Conservation (phyloP, 2,888 invertebrate genomes). For the Andrena haemorrhoa region DNA sequence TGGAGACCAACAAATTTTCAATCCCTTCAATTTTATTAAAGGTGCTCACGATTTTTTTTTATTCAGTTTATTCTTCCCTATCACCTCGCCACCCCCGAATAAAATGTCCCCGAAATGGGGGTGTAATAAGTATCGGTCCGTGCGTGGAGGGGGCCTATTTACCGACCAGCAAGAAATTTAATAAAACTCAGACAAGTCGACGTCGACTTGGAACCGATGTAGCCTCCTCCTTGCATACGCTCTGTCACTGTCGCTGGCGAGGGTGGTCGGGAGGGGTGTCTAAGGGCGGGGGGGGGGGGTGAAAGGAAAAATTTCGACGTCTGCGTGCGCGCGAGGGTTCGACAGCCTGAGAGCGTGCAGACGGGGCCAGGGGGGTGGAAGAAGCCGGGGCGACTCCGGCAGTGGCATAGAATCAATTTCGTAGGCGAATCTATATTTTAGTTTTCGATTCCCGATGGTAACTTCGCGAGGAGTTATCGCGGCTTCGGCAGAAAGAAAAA, state of each 20-base stretch:
- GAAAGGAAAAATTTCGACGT: conserved; percentile 47
- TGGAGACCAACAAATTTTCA: too few relatives aligned
- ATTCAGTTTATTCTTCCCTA: too few relatives aligned
- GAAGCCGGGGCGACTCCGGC: conserved; percentile 24
- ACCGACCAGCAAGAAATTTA: conserved; percentile 39
- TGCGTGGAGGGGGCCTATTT: conserved; percentile 30
- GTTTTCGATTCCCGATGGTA: conserved; percentile 19
- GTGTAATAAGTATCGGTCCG: conserved; percentile 19
- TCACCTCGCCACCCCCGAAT: too few relatives aligned
- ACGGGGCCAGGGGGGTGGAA: conserved; percentile 19
- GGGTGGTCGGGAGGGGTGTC: not conserved
- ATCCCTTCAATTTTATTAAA: too few relatives aligned
- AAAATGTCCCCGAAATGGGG: too few relatives aligned
- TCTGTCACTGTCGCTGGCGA: conserved; percentile 20
- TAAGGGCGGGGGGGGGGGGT: not conserved
- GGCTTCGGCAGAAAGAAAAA: not conserved
- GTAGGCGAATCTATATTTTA: conserved; percentile 36
- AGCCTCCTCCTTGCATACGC: conserved; percentile 23
- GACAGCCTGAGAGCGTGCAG: conserved; percentile 46
- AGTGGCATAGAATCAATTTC: conserved; percentile 46
- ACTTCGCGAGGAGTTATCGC: not conserved
- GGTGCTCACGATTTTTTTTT: too few relatives aligned
- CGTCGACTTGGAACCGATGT: conserved; percentile 13
- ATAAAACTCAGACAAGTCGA: conserved; percentile 36
- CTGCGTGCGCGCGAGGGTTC: conserved; percentile 45